A percentile compares a stretch with the other conserved stretches of the same genome.
phyloP scores from a whole-genome alignment of 2,113 vertebrate genomes.

The Elephantulus edwardii region DNA sequence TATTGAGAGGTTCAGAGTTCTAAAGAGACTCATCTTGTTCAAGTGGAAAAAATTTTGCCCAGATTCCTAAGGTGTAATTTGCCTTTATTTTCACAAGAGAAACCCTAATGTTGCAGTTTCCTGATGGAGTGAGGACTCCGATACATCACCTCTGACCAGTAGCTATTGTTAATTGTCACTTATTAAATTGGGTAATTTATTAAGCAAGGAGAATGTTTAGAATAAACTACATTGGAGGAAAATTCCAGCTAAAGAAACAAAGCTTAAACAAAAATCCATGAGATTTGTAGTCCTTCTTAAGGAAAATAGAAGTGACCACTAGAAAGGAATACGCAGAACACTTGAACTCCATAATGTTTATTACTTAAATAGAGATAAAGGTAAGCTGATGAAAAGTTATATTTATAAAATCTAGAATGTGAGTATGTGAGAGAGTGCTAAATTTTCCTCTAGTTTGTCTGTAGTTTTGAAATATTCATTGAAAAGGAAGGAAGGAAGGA shows the following conservation, averaged over 20 bases:
- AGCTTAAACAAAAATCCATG: not conserved
- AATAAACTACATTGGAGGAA: no score
- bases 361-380: not conserved
- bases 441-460: not conserved
- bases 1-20: not conserved
- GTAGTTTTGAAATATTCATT: conserved; percentile 28
- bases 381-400: not conserved
- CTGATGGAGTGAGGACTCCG: not conserved
- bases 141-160: not conserved
- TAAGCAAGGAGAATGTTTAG: not conserved
- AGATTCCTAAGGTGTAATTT: not conserved
- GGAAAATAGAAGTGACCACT: not conserved
- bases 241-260: not conserved
- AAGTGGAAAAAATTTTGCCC: not conserved
- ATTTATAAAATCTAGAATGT: conserved; percentile 4
- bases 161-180: not conserved
- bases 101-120: not conserved
- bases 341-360: not conserved
- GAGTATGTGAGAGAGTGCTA: not conserved
- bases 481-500: conserved; percentile 31
- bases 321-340: not conserved
- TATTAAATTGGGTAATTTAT: not conserved
- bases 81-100: not conserved
- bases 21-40: not conserved
- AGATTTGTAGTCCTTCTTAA: not conserved